phyloP scores from a whole-genome alignment of 1,140 invertebrate genomes.

The Solenopsis invicta region DNA sequence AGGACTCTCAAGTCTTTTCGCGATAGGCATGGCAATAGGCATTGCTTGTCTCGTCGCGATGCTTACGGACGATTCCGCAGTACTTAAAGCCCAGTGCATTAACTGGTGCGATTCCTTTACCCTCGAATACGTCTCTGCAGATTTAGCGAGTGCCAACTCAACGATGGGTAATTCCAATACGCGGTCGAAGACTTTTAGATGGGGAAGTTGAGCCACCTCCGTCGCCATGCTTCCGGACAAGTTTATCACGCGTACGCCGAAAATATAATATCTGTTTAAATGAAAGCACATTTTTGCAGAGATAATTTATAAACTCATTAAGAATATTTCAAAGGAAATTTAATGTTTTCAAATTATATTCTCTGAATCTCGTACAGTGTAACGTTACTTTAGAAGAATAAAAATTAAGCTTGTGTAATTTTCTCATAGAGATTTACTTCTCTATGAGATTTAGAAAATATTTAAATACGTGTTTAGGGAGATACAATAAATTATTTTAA shows the following conservation, averaged over 20 bases:
- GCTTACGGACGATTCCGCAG: conserved; percentile 90
- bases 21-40: conserved; percentile 87
- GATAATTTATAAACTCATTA: neutral
- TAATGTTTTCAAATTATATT: neutral
- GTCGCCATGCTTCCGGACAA: conserved; percentile 69
- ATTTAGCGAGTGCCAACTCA: conserved; percentile 87
- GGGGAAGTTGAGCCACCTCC: conserved; percentile 81
- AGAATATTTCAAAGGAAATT: neutral
- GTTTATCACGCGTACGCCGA: neutral
- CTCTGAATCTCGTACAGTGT: too few relatives aligned
- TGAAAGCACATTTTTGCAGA: neutral
- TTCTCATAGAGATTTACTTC: too few relatives aligned
- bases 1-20: conserved; percentile 88
- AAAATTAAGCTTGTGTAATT: too few relatives aligned
- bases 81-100: conserved; percentile 90
- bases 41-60: conserved; percentile 88
- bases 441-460: neutral
- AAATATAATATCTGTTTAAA: conserved; percentile 25
- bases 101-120: conserved; percentile 87
- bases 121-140: conserved; percentile 87
- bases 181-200: conserved; percentile 88
- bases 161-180: conserved; percentile 88
- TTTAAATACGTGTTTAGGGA: neutral
- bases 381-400: too few relatives aligned
- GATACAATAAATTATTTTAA: neutral